phyloP scores from a whole-genome alignment of 2,888 invertebrate genomes.

The Strigamia maritima region DNA sequence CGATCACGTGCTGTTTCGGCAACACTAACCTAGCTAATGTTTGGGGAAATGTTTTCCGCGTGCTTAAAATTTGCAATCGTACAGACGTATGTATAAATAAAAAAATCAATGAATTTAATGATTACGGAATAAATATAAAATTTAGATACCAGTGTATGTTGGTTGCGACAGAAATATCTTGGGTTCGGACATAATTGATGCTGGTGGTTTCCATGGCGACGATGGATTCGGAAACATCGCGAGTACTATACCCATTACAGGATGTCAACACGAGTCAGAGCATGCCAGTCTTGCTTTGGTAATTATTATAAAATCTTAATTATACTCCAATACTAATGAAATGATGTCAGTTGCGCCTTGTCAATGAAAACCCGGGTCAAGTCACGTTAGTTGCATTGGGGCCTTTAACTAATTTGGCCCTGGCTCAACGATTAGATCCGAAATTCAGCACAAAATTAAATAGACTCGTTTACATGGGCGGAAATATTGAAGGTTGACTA shows the following conservation, averaged over 20 bases:
- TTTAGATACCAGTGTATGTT: conserved; percentile 47
- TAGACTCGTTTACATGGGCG: conserved; percentile 38
- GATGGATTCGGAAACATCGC: conserved; percentile 45
- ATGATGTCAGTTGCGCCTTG: not conserved
- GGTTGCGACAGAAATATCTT: conserved; percentile 46
- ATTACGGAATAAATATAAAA: not conserved
- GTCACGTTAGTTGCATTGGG: conserved; percentile 51
- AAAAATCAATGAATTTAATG: not conserved
- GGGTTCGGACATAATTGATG: not conserved
- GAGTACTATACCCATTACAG: conserved; percentile 44
- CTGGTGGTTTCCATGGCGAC: conserved; percentile 35
- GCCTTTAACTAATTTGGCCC: conserved; percentile 54
- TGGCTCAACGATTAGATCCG: conserved; percentile 53
- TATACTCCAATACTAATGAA: not conserved
- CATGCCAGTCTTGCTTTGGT: conserved; percentile 47
- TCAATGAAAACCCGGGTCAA: conserved; percentile 46
- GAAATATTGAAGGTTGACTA: conserved; percentile 47
- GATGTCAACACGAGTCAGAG: conserved; percentile 42
- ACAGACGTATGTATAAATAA: conserved; percentile 40
- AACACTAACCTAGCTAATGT: conserved; percentile 48
- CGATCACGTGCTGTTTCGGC: conserved; percentile 50
- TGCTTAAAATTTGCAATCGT: conserved; percentile 47
- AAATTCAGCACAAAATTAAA: conserved; percentile 47
- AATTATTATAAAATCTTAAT: not conserved
- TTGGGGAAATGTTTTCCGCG: conserved; percentile 48